Conservation (phyloP, 2,888 invertebrate genomes). For the Microplitis manilae region DNA sequence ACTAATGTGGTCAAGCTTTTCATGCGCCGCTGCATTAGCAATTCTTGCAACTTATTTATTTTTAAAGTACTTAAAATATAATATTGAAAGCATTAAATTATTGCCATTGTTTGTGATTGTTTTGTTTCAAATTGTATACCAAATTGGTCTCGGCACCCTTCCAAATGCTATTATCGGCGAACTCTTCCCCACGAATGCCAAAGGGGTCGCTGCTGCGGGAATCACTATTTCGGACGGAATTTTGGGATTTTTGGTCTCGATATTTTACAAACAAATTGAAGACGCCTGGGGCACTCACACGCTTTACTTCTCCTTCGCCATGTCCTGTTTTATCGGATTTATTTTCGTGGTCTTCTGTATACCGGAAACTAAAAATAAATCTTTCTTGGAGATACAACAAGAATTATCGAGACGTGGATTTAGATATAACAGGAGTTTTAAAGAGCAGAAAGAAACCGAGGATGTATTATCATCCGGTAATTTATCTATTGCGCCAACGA, state of each 20-base stretch:
- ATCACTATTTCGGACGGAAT: conserved; percentile 65
- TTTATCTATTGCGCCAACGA: background rate
- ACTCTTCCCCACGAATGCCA: conserved; percentile 66
- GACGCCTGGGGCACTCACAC: conserved; percentile 55
- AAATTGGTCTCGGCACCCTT: conserved; percentile 66
- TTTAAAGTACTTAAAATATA: conserved; percentile 48
- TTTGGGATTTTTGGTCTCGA: conserved; percentile 65
- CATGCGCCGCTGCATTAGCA: conserved; percentile 62
- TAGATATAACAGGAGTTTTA: conserved; percentile 31
- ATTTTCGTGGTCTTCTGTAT: conserved; percentile 60
- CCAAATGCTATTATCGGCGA: conserved; percentile 67
- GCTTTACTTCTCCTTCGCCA: conserved; percentile 63
- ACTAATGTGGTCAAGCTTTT: conserved; percentile 71
- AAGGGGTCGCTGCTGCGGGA: conserved; percentile 64
- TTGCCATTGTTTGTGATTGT: conserved; percentile 65
- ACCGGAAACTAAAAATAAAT: conserved; percentile 68
- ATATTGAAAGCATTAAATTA: conserved; percentile 58
- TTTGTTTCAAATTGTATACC: conserved; percentile 64
- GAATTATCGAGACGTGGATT: conserved; percentile 51
- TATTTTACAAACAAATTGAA: conserved; percentile 63
- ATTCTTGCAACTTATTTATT: conserved; percentile 62
- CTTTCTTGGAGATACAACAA: conserved; percentile 64
- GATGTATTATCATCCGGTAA: background rate
- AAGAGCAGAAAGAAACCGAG: conserved; percentile 4
- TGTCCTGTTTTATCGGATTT: conserved; percentile 61